Base-by-base conservation (phyloP, 2,888 invertebrate species). In the Dioctria linearis region DNA sequence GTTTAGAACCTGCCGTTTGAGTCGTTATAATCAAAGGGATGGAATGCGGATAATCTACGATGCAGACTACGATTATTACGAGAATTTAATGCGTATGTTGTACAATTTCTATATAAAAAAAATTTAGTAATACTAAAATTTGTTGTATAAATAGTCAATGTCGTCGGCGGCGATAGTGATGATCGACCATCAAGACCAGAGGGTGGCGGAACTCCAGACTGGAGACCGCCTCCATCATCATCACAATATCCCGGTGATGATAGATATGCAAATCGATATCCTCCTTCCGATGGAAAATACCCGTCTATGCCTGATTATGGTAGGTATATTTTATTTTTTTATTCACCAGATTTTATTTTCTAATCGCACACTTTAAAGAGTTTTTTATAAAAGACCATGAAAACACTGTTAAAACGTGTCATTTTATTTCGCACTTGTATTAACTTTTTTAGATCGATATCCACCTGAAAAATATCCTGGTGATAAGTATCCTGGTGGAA, bases 61-160 rank as follows among this genome's bases (percentile, higher is more conserved):
- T 88, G 95, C 95, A 3, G 96, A 96, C 88, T 96, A 95, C 88
- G 96, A 97, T 90, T 97, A 96, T 89, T 97, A 96, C 86, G 96
- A 97, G 90, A 96, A 96, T 90, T 91, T 96, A 76, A 96, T 96
- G 95, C 94, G 96, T 96, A 91, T 93, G 95, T 93, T 83, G 71
- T 82, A 54, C 84, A 84, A 85, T 69, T 80, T 25, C 25, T 25
- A 25, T 25, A 40, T 63, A 43, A 63, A 43, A 37, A 13, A 25
- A 25, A 25, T 25, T 25, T 1, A 25, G 25, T 25, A 25, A 25
- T 25, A 25, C 25, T 39, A 37, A 57, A 46, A 46, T 40, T 42
- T 79, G 42, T 65, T 39, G 5, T 37, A 51, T 8, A 13, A 25
- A 43, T 83, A 90, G 90, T 89, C 83, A 89, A 90, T 84, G 88